Base-by-base conservation (phyloP, 2,888 invertebrate genomes). In the Leptinotarsa tumamoca region DNA sequence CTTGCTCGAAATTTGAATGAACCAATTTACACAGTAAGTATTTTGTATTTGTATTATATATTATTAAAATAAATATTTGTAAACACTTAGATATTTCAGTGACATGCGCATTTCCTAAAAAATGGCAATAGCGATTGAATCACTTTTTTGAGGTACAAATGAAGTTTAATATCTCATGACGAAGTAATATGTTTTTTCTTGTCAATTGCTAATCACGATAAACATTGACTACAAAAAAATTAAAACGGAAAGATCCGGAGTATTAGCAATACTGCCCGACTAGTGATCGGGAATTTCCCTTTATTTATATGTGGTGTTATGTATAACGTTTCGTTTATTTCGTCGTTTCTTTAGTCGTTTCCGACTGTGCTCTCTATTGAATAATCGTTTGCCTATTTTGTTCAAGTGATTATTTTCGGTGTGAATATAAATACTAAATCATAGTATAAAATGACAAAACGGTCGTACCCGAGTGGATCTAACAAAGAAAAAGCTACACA, bases 401-500 rank as follows among this genome's bases (percentile, higher is more conserved):
- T 14, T 67, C 50, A 14, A 51, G 51, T 33, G 21, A n/a, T n/a
- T 68, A 68, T 68, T 68, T 68, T 51, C 68, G 51, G 68, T 68
- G 68, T 18, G 51, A 49, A 51, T 17, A 68, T 23, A 68, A 68
- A 68, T 21, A 68, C 18, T 68, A 15, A 68, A 23, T 51, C 18
- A 17, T 51, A 68, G n/a, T 68, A 68, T 51, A 17, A 54, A 68
- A 21, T 51, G 68, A 7, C 2, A n/a, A 68, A 68, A 68, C n/a
- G 50, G 68, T 71, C 71, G 50, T 74, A 74, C 70, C 49, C 54
- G 52, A 70, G 70, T 70, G 70, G 74, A 51, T 74, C 52, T 66
- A 63, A 73, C 14, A 54, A 54, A 54, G 17, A 73, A 69, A 69
- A 73, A 73, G 58, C 50, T 69, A 51, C 18, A 61, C 63, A 68